Conservation (phyloP, 2,888 invertebrate genomes). For the Andrena chrysosceles region DNA sequence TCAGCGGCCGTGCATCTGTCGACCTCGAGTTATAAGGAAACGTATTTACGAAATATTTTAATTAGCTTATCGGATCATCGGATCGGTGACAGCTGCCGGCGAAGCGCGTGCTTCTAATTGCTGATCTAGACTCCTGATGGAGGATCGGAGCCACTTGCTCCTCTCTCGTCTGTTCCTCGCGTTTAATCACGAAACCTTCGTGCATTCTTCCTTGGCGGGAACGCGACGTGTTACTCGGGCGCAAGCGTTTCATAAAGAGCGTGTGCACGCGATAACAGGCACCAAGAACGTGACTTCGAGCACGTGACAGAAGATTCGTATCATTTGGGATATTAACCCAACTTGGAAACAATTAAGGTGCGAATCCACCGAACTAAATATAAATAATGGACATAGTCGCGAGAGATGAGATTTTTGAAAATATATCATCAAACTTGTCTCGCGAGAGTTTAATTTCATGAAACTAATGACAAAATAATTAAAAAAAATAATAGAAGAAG, state of each 20-base stretch:
- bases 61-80: slow-evolving; percentile 84
- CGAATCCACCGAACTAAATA: too few species aligned
- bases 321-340: too few species aligned
- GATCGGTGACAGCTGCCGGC: slow-evolving; percentile 83
- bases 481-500: too few species aligned
- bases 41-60: slow-evolving; percentile 83
- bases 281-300: too few species aligned
- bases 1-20: slow-evolving; percentile 78
- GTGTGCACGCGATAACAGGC: too few species aligned
- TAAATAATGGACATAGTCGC: too few species aligned
- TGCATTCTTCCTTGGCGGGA: neutral
- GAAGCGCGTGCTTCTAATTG: slow-evolving; percentile 83
- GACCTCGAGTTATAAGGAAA: slow-evolving; percentile 62
- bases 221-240: neutral
- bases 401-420: too few species aligned
- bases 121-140: slow-evolving; percentile 65
- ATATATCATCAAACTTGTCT: too few species aligned
- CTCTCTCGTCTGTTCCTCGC: neutral
- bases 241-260: neutral
- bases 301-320: too few species aligned
- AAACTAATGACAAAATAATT: too few species aligned
- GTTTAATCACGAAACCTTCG: neutral
- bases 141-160: slow-evolving; percentile 18
- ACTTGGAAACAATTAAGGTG: too few species aligned
- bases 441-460: too few species aligned